A percentile compares a stretch with the other conserved stretches of the same genome.
Evolutionary conservation across 1,140 invertebrate species (phyloP).

Genomic region (Chironomus tepperi): DNA sequence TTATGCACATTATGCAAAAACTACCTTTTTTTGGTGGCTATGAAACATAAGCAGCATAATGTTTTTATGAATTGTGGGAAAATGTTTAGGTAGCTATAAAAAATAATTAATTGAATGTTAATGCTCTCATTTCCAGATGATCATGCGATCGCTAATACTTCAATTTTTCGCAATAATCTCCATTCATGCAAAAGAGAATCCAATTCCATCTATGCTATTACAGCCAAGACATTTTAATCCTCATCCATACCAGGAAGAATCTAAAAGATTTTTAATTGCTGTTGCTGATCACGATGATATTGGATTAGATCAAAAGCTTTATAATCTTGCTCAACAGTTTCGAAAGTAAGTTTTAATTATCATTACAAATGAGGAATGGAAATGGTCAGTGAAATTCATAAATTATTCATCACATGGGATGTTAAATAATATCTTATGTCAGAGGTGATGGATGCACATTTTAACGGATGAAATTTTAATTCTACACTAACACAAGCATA

Average conservation of each 20-base stretch:
- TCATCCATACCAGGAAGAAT: conserved; percentile 22
- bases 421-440: background rate
- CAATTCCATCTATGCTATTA: conserved; percentile 4
- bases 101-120: conserved; percentile 3
- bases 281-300: background rate
- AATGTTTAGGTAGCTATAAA: background rate
- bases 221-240: conserved; percentile 24
- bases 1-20: conserved; percentile 1
- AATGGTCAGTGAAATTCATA: background rate
- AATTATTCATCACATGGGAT: background rate
- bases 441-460: background rate
- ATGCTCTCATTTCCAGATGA: conserved; percentile 1
- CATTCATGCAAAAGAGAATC: background rate
- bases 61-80: conserved; percentile 8
- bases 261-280: background rate
- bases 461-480: no score
- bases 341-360: background rate
- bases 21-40: background rate
- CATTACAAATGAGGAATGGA: no score
- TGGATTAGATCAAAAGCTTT: background rate
- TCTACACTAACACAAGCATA: background rate
- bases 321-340: background rate
- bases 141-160: background rate
- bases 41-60: background rate
- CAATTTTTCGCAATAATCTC: conserved; percentile 7